Percentiles rank a stretch among this genome's conserved stretches.
These are phyloP conservation scores for Natrix natrix DNA, from an alignment of 2,797 vertebrate species.

Conservation along the genomic window DNA sequence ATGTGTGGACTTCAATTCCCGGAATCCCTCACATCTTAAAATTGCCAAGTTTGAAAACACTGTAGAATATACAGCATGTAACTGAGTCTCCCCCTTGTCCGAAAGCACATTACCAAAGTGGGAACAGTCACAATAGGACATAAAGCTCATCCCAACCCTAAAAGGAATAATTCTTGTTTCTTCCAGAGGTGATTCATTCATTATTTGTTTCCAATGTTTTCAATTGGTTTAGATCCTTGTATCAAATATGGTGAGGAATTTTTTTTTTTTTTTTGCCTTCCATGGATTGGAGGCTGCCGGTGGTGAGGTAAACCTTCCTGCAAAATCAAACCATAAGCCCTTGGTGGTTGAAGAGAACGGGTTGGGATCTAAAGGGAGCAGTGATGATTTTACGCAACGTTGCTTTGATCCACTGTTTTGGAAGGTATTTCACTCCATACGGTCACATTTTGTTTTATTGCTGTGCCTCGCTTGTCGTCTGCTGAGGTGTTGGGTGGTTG, in stretches of 20 bases:
- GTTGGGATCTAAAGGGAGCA: neutral
- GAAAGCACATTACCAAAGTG: neutral
- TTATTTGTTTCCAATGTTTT: neutral
- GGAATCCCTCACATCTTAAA: neutral
- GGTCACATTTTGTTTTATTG: neutral
- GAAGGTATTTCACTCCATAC: neutral
- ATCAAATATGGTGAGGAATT: slow-evolving; percentile 10
- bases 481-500: neutral
- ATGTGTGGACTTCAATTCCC: neutral
- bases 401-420: neutral
- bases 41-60: neutral
- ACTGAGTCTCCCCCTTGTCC: no score
- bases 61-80: neutral
- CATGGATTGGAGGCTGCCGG: neutral
- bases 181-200: neutral
- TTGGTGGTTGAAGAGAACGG: neutral
- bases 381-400: neutral
- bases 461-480: neutral
- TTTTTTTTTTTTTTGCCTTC: neutral
- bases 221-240: neutral
- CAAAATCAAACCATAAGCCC: neutral
- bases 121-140: neutral
- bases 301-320: neutral
- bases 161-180: neutral
- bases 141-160: neutral